Base-by-base conservation (phyloP, 1,140 invertebrate species). In the Apis cerana region DNA sequence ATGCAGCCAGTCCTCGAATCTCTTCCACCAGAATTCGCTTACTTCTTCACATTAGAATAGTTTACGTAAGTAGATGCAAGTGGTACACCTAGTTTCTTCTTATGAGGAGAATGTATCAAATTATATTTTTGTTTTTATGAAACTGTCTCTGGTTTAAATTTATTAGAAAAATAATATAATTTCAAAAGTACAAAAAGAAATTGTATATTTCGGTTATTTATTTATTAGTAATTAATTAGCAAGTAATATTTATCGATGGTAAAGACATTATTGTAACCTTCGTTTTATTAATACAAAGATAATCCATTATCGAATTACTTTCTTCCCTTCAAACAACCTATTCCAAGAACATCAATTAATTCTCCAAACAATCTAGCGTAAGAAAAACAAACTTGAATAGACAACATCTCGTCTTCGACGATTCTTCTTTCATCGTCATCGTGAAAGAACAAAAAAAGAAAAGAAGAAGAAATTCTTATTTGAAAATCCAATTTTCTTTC, bases 1-100 rank as follows among this genome's bases (percentile, higher is more conserved):
- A 83, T 77, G 69, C 52, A 52, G 17, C 61, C n/a, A 11, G 21
- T 61, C 78, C 5, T 75, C 21, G 72, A 61, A 67, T 75, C 61
- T 52, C 50, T 33, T 12, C 21, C 9, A 8, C 17, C 10, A 13
- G 33, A 23, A n/a, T 54, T 33, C 48, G 19, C 17, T 17, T 50
- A 9, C 2, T 33, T 21, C 27, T n/a, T n/a, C 27, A 69, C 10
- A 27, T 27, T 43, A 43, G 33, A 43, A 7, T 43, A 43, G 33
- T 43, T 43, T 43, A 43, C 33, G 33, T 43, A 43, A 43, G 5
- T 7, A 43, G 33, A 43, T 43, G 33, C 33, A 43, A 43, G 5
- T 43, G 5, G 33, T 43, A 43, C 33, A 43, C 0, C 33, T 43
- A 43, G 33, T 43, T 43, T 43, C 33, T 43, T 43, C 33, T 43